Evolutionary conservation across 1,140 invertebrate genomes (phyloP), one percentile per base, ranked within the genome.

Genomic region (Cherax quadricarinatus): DNA sequence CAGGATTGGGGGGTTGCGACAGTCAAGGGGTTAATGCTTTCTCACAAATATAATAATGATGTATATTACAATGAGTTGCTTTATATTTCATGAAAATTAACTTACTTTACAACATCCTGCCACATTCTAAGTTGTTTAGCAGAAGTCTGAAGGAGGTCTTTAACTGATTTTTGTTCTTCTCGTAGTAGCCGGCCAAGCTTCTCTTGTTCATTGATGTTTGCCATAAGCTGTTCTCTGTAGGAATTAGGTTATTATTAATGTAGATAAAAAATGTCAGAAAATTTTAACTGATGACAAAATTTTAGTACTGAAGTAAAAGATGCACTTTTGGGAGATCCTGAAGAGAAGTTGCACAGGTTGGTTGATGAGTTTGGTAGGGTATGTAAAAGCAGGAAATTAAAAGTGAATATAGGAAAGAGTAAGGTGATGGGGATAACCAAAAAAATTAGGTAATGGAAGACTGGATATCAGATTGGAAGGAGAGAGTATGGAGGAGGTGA

Each of bases 121-220:
- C 97, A 97, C 95, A 97, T 96, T 93, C 96, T 95, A 89, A 96
- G 96, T 95, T 97, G 97, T 91, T 96, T 96, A 73, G 96, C 95
- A 70, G 96, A 96, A 70, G 95, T 95, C 12, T 95, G 94, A 75
- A 96, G 95, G 80, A 95, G 95, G 79, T 97, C 96, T 79, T 96
- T 95, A 1, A 97, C 95, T 70, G 94, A 94, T 94, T 96, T 96
- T 94, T 97, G 96, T 89, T 96, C 96, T 70, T 97, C 96, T 82
- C 96, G 95, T 4, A 97, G 94, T 53, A 95, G 94, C 89, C 96
- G 96, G n/a, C 95, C 95, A 60, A 95, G 93, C 93, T 95, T 96
- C 94, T 96, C 96, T 94, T 96, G 95, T 90, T 96, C 96, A 48
- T 95, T 94, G 53, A 97, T 96, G 90, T 96, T 95, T 57, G 95